Evolutionary conservation across 2,888 invertebrate species (phyloP).

Genomic region (Pristionchus japonicus): DNA sequence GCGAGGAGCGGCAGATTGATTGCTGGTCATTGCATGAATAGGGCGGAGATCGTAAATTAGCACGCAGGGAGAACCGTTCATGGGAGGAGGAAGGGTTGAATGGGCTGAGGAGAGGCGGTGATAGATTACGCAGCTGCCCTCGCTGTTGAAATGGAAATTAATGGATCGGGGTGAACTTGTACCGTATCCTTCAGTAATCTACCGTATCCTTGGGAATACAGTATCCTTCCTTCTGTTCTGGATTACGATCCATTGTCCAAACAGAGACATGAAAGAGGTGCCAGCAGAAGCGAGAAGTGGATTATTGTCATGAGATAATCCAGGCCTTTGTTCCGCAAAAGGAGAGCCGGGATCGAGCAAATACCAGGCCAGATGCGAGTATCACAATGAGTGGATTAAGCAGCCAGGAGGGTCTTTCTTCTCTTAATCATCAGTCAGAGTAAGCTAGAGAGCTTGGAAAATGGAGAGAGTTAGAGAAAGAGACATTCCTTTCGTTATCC

Average conservation of each 20-base stretch:
- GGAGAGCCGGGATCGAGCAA: background rate
- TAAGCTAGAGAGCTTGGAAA: no score
- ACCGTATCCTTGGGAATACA: background rate
- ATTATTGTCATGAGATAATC: slow-evolving; percentile 38
- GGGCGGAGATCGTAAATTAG: slow-evolving; percentile 7
- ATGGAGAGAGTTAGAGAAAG: no score
- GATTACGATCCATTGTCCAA: background rate
- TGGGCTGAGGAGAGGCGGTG: background rate
- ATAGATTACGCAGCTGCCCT: slow-evolving; percentile 23
- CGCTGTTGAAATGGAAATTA: background rate
- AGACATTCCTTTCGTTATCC: background rate
- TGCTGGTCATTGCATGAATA: slow-evolving; percentile 4
- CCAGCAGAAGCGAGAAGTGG: slow-evolving; percentile 35
- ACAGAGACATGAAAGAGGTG: background rate
- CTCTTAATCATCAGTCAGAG: no score
- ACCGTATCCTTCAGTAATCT: background rate
- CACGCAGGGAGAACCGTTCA: background rate
- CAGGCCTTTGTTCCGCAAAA: background rate
- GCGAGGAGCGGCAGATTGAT: slow-evolving; percentile 3
- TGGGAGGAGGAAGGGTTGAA: background rate
- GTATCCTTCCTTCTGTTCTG: background rate
- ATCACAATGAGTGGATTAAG: background rate
- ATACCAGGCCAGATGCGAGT: background rate
- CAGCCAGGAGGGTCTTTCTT: background rate
- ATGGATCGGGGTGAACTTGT: slow-evolving; percentile 5